phyloP scores from a whole-genome alignment of 2,113 vertebrate genomes.

The Hylia prasina region DNA sequence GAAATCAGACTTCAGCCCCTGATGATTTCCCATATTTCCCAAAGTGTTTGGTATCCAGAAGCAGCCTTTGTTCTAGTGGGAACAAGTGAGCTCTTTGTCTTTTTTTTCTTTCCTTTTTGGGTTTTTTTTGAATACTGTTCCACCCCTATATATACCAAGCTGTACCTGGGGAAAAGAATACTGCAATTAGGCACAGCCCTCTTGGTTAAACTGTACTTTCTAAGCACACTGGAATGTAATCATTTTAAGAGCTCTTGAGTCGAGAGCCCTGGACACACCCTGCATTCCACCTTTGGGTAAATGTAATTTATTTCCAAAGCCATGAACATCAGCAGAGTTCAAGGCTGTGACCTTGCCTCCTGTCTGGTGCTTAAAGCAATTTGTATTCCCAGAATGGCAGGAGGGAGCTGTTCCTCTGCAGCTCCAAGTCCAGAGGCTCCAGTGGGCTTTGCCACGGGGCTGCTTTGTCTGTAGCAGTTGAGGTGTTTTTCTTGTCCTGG shows the following conservation, averaged over 20 bases:
- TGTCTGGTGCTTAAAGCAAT: neutral
- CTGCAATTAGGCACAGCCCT: slow-evolving; percentile 47
- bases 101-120: neutral
- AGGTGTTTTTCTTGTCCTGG: slow-evolving; percentile 24
- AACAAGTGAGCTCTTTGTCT: slow-evolving; percentile 55
- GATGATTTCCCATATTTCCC: neutral
- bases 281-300: slow-evolving; percentile 45
- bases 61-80: slow-evolving; percentile 9
- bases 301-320: slow-evolving; percentile 55
- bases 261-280: slow-evolving; percentile 13
- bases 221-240: slow-evolving; percentile 52
- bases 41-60: slow-evolving; percentile 1
- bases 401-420: neutral
- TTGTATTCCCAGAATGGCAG: slow-evolving; percentile 18
- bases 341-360: slow-evolving; percentile 33
- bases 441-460: neutral
- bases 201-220: slow-evolving; percentile 49
- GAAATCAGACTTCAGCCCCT: neutral
- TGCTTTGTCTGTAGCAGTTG: neutral
- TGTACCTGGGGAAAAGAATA: slow-evolving; percentile 42
- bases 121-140: neutral
- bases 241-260: slow-evolving; percentile 41
- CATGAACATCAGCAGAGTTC: slow-evolving; percentile 21
- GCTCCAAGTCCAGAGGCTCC: neutral
- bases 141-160: neutral